Conservation (phyloP, 2,113 vertebrate genomes). For the Oryzias woworae region DNA sequence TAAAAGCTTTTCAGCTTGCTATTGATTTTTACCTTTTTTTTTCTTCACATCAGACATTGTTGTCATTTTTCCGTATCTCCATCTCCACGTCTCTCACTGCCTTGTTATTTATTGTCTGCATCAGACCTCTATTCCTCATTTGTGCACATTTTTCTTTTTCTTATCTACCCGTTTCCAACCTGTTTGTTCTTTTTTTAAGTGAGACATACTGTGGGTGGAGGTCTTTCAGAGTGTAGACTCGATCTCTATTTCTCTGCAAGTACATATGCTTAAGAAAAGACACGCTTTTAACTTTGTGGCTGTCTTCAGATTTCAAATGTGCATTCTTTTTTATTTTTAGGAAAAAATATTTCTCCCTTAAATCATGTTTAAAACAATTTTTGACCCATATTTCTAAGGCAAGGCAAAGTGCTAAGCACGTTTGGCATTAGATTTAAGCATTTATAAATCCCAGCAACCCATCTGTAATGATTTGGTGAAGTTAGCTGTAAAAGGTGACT, state of each 20-base stretch:
- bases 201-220: slow-evolving; percentile 39
- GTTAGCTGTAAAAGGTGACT: no score
- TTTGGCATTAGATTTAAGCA: neutral
- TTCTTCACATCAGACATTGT: slow-evolving; percentile 46
- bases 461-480: no score
- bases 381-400: neutral
- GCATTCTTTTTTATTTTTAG: neutral
- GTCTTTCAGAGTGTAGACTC: slow-evolving; percentile 29
- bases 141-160: slow-evolving; percentile 31
- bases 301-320: slow-evolving; percentile 18
- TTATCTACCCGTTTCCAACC: slow-evolving; percentile 26
- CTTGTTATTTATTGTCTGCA: slow-evolving; percentile 1
- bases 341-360: neutral
- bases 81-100: slow-evolving; percentile 19
- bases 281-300: slow-evolving; percentile 71
- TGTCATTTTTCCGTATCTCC: slow-evolving; percentile 38
- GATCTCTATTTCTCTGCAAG: slow-evolving; percentile 46
- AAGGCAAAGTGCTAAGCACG: slow-evolving; percentile 23
- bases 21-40: slow-evolving; percentile 54
- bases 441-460: no score
- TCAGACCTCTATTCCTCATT: slow-evolving; percentile 50
- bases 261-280: slow-evolving; percentile 56
- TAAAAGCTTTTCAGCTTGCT: slow-evolving; percentile 55
- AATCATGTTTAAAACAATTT: slow-evolving; percentile 6
- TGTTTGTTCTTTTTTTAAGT: slow-evolving; percentile 24